These are phyloP conservation scores for Philhelius pedissequus DNA, from an alignment of 2,888 invertebrate species.

Conservation along the genomic window DNA sequence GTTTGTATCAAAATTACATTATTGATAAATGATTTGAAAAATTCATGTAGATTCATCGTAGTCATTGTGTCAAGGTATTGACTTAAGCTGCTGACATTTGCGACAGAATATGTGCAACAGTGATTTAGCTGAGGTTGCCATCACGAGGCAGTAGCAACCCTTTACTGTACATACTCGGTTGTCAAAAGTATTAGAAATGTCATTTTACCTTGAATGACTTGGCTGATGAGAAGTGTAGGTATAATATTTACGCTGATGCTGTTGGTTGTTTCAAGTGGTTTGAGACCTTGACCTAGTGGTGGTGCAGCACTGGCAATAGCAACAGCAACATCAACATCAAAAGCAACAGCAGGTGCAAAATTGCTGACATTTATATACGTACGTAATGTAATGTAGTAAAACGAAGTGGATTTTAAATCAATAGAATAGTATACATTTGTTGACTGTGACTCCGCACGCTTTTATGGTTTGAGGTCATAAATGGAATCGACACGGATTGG, in stretches of 20 bases:
- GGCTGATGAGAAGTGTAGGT: neutral
- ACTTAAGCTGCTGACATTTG: constrained; percentile 7
- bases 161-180: no score
- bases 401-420: constrained; percentile 15
- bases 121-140: neutral
- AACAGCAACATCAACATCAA: no score
- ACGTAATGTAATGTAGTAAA: neutral
- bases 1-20: neutral
- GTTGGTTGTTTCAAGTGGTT: constrained; percentile 40
- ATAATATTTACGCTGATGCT: neutral
- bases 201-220: neutral
- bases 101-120: constrained; percentile 4
- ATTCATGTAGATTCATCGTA: neutral
- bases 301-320: neutral
- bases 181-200: neutral
- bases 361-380: constrained; percentile 8
- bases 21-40: constrained; percentile 12
- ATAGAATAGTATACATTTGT: neutral
- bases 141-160: no score
- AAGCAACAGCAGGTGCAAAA: neutral
- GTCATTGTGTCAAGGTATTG: neutral
- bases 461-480: constrained; percentile 1
- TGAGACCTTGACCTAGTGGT: constrained; percentile 55
- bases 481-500: neutral
- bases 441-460: neutral